Base-by-base conservation (phyloP, 2,888 invertebrate species). In the Mayetiola destructor region DNA sequence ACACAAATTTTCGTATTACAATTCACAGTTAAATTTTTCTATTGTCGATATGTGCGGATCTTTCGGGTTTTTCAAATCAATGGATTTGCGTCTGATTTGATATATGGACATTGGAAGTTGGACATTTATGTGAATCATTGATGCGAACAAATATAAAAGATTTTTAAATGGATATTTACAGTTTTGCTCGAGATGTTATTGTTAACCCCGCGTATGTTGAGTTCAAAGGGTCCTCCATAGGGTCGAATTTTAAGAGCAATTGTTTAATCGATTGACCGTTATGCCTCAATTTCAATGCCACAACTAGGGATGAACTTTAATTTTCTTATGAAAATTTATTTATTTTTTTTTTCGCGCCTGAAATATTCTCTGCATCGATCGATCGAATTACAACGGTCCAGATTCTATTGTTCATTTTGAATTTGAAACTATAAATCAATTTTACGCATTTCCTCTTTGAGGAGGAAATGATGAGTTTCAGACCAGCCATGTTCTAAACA, bases 191-290 rank as follows among this genome's bases (percentile, higher is more conserved):
- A n/a, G n/a, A n/a, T n/a, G n/a, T n/a, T n/a, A n/a, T n/a, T n/a
- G n/a, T n/a, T n/a, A n/a, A n/a, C n/a, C n/a, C n/a, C 18, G 39
- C 39, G 18, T 4, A 3, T 18, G 4, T 18, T 18, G 23, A 48
- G 27, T 48, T 27, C 6, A 48, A 48, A 48, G 48, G 48, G 48
- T 27, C n/a, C n/a, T n/a, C n/a, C n/a, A n/a, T 23, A 48, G 48
- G 27, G 48, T n/a, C 23, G 27, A 27, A 9, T 27, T 48, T n/a
- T 48, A 8, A 18, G 27, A 23, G 23, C 5, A 23, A 48, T 48
- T 42, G n/a, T n/a, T n/a, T n/a, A n/a, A n/a, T 23, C 42, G 10
- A 27, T 27, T 48, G 48, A 48, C 48, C 48, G 48, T 48, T 48
- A n/a, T n/a, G n/a, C 48, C 23, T n/a, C 32, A 32, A 23, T 23